Evolutionary conservation across 2,797 vertebrate genomes (phyloP), one percentile per base, ranked within the genome.

Genomic region (Clangula hyemalis): DNA sequence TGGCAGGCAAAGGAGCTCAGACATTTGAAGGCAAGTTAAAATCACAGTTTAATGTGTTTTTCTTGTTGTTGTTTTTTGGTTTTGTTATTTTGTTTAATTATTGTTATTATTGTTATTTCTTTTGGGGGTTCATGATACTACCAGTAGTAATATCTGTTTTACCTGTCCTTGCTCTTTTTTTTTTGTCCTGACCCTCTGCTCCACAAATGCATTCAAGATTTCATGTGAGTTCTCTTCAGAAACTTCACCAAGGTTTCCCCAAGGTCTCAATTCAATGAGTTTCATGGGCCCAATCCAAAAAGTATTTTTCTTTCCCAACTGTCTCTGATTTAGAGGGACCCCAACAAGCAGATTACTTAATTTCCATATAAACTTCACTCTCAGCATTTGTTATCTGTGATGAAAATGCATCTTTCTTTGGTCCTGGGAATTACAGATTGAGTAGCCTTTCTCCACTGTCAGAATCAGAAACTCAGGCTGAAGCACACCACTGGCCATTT

Each of bases 361-460:
- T 32, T 78, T 72, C 8, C 4, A 61, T 25, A 15, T 21, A 32
- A 82, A 79, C 4, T 22, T 78, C 0, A 1, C 54, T 57, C 30
- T 57, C 6, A 73, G 1, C 0, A 0, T 19, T 85, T 85, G 4
- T 10, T 8, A 17, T 43, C 28, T 2, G 1, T 64, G 18, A 18
- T 34, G 25, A 1, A 76, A 21, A 0, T 10, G 1, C 70, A 49
- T 10, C 1, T 38, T 53, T 45, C 28, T 43, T 78, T 74, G 8
- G 6, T 76, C 4, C 32, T 49, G 14, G 2, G 8, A 71, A 8
- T 60, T 47, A 13, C 2, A 56, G 2, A 11, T n/a, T 77, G 30
- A 57, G 25, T 24, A 24, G 1, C 0, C 3, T 61, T 83, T 85
- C 41, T 64, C 30, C 7, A 4, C 0, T 62, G 3, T 58, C 45